These are phyloP conservation scores for Eretmocerus hayati DNA, from an alignment of 2,888 invertebrate genomes.

Conservation along the genomic window DNA sequence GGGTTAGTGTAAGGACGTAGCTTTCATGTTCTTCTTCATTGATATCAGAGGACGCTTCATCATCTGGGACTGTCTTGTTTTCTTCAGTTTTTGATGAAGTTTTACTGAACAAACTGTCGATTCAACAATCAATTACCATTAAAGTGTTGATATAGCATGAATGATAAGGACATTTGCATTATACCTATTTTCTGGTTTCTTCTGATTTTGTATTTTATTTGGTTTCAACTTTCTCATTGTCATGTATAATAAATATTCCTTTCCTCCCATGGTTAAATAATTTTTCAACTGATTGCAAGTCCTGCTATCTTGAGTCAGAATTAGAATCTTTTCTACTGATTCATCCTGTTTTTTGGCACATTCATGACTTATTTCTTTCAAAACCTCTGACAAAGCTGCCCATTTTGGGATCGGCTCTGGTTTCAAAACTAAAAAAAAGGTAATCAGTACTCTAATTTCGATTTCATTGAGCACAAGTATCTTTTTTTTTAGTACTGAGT, in stretches of 20 bases:
- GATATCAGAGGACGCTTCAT: conserved; percentile 24
- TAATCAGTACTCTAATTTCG: neutral
- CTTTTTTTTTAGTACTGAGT: neutral
- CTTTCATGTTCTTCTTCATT: conserved; percentile 41
- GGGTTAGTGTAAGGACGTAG: conserved; percentile 66
- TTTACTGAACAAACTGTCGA: conserved; percentile 1
- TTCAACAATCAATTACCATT: too few species aligned
- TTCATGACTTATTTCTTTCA: conserved; percentile 76
- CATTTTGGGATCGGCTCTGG: conserved; percentile 89
- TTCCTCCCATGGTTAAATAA: conserved; percentile 38
- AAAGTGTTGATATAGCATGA: too few species aligned
- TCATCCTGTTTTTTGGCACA: conserved; percentile 50
- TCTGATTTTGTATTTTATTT: conserved; percentile 26
- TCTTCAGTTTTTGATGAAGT: neutral
- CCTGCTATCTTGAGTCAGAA: conserved; percentile 76
- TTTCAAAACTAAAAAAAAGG: conserved; percentile 56
- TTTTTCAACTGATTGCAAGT: conserved; percentile 74
- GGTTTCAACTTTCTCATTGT: conserved; percentile 33
- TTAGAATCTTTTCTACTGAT: conserved; percentile 61
- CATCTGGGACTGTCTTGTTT: conserved; percentile 4
- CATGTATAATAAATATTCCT: conserved; percentile 35
- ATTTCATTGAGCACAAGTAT: neutral
- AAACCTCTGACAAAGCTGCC: conserved; percentile 72
- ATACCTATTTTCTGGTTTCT: conserved; percentile 52
- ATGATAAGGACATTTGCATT: too few species aligned